Conservation (phyloP, 1,140 invertebrate species). For the Capitella teleta region DNA sequence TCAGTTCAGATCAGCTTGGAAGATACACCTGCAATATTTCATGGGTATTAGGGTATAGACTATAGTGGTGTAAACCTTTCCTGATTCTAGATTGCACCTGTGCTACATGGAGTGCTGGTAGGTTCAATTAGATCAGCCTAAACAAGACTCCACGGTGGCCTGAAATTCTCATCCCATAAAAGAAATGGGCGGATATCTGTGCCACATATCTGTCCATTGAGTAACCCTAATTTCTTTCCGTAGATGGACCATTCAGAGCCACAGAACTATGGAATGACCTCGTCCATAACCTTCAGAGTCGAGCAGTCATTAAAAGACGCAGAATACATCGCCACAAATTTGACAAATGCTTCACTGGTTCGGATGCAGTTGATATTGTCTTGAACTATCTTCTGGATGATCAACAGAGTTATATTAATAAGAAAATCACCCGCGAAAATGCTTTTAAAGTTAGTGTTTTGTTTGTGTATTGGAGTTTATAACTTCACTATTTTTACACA, state of each 20-base stretch:
- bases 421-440: slow-evolving; percentile 32
- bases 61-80: no score
- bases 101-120: no score
- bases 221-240: no score
- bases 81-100: no score
- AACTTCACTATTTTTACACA: slow-evolving; percentile 13
- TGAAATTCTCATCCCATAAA: no score
- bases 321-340: slow-evolving; percentile 41
- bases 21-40: no score
- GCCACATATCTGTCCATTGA: no score
- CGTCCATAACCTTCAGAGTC: slow-evolving; percentile 26
- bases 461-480: background rate
- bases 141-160: no score
- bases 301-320: slow-evolving; percentile 38
- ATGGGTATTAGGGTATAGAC: no score
- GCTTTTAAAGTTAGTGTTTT: slow-evolving; percentile 30
- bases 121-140: no score
- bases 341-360: slow-evolving; percentile 46
- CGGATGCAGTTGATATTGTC: slow-evolving; percentile 44
- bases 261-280: slow-evolving; percentile 39
- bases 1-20: no score
- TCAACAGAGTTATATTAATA: slow-evolving; percentile 22
- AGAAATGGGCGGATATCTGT: no score
- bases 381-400: slow-evolving; percentile 32
- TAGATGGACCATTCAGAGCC: slow-evolving; percentile 35